Conservation (phyloP, 1,140 invertebrate genomes). For the Hestina assimilis region DNA sequence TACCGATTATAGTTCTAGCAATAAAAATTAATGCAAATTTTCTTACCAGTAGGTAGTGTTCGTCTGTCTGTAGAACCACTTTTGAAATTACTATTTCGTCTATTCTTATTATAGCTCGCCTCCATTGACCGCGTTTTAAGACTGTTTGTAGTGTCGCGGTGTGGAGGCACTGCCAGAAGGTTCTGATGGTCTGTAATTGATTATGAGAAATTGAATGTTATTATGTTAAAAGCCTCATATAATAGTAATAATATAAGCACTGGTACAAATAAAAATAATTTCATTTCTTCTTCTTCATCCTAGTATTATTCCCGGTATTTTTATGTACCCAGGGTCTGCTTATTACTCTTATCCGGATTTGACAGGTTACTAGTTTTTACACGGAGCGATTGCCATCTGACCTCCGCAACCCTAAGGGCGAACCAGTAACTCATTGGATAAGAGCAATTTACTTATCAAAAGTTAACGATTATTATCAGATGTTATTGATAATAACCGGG, state of each 20-base stretch:
- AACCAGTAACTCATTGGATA: too few species aligned
- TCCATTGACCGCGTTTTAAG: constrained; percentile 90
- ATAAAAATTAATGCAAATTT: not conserved
- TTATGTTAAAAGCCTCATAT: not conserved
- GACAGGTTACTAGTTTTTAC: too few species aligned
- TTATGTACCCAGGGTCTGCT: too few species aligned
- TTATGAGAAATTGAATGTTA: not conserved
- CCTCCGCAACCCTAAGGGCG: too few species aligned
- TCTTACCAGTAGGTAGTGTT: constrained; percentile 83
- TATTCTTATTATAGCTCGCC: constrained; percentile 83
- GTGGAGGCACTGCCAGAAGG: constrained; percentile 86
- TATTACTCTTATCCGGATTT: too few species aligned
- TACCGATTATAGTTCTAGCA: not conserved
- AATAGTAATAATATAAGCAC: too few species aligned
- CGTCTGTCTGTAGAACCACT: constrained; percentile 82
- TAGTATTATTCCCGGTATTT: too few species aligned
- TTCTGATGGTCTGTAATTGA: constrained; percentile 73
- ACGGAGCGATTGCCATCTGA: too few species aligned
- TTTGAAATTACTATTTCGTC: constrained; percentile 79
- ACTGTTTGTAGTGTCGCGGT: constrained; percentile 84
- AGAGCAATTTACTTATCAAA: too few species aligned
- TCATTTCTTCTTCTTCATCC: too few species aligned
- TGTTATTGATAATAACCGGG: too few species aligned
- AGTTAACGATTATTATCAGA: too few species aligned
- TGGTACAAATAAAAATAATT: not conserved